Conservation (phyloP, 1,140 invertebrate species). For the Drosophila punjabiensis region DNA sequence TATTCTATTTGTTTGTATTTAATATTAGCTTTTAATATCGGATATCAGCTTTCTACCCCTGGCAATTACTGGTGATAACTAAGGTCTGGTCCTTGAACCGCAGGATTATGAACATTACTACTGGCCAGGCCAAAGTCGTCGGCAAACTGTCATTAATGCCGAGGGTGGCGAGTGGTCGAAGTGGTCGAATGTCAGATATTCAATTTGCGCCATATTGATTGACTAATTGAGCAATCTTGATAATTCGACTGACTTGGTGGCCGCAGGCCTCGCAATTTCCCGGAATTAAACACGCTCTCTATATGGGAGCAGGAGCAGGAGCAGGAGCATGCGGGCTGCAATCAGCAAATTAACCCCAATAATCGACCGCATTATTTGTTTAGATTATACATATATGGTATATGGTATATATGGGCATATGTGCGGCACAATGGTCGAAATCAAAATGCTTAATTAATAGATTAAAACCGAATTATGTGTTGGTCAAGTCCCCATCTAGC, state of each 20-base stretch:
- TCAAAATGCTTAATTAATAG: slow-evolving; percentile 78
- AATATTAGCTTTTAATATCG: not conserved
- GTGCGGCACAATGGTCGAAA: slow-evolving; percentile 36
- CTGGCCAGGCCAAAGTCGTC: slow-evolving; percentile 37
- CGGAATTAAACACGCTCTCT: slow-evolving; percentile 35
- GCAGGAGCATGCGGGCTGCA: slow-evolving; percentile 22
- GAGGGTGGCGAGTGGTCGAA: not conserved
- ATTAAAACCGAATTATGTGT: slow-evolving; percentile 75
- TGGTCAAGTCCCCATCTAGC: slow-evolving; percentile 21
- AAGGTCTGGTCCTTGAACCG: not conserved
- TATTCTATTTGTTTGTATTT: not conserved
- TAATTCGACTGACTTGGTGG: slow-evolving; percentile 34
- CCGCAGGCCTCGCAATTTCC: slow-evolving; percentile 8
- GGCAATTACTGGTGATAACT: not conserved
- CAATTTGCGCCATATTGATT: slow-evolving; percentile 58
- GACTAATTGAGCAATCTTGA: slow-evolving; percentile 66
- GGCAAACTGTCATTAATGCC: slow-evolving; percentile 54
- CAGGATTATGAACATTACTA: slow-evolving; percentile 35
- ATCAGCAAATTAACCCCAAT: slow-evolving; percentile 77
- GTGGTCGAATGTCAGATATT: slow-evolving; percentile 28
- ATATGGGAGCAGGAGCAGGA: not conserved
- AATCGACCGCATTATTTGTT: slow-evolving; percentile 71
- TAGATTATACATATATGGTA: slow-evolving; percentile 62
- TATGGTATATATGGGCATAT: not conserved
- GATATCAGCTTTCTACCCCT: not conserved